Percentiles rank a stretch among this genome's conserved stretches.
Conservation (phyloP, 2,113 vertebrate genomes). For the Cromileptes altivelis region DNA sequence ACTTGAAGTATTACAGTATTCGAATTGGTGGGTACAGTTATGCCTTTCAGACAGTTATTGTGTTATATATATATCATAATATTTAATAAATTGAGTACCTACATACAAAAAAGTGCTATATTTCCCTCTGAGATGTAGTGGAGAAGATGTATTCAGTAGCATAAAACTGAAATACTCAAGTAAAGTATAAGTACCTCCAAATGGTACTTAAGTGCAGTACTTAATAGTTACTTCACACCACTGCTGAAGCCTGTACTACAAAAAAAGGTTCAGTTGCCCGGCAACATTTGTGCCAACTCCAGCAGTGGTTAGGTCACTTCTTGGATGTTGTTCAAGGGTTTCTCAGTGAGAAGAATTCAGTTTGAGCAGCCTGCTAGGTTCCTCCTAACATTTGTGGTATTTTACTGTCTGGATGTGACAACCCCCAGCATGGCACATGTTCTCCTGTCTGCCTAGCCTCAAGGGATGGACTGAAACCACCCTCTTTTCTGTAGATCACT, state of each 20-base stretch:
- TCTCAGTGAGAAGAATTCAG: constrained; percentile 62
- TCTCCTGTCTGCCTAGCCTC: constrained; percentile 26
- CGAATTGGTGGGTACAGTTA: too few species aligned
- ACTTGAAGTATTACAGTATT: too few species aligned
- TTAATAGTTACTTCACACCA: not conserved
- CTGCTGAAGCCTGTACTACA: not conserved
- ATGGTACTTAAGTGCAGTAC: not conserved
- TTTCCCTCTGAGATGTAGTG: too few species aligned
- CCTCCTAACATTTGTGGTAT: constrained; percentile 31
- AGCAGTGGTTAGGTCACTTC: constrained; percentile 58
- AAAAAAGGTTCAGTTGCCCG: constrained; percentile 54
- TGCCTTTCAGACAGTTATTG: too few species aligned
- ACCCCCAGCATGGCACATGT: constrained; percentile 34
- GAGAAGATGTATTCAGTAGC: too few species aligned
- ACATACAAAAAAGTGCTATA: too few species aligned
- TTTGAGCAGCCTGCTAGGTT: constrained; percentile 14
- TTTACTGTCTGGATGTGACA: constrained; percentile 41
- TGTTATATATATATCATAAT: too few species aligned
- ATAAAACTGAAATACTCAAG: too few species aligned
- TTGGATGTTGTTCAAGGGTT: constrained; percentile 51
- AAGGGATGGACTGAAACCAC: constrained; percentile 1
- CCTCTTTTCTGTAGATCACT: not conserved
- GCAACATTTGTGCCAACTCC: constrained; percentile 51
- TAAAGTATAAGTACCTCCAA: too few species aligned
- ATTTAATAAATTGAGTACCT: too few species aligned